Evolutionary conservation across 2,888 invertebrate genomes (phyloP).

Genomic region (Torymus auratus): DNA sequence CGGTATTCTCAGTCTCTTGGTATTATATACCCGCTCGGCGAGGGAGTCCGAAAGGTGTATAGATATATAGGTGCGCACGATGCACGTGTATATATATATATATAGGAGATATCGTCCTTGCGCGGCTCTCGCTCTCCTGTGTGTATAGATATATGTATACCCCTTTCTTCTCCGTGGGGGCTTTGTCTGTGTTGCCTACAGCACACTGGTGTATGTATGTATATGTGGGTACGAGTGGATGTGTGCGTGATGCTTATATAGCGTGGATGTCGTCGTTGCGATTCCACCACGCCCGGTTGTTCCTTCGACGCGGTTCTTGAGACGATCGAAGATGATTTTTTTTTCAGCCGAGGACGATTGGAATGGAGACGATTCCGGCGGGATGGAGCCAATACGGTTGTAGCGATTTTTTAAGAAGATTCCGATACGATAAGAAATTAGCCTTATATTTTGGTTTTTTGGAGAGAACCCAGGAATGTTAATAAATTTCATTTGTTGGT

Average conservation of each 20-base stretch:
- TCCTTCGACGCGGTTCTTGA: slow-evolving; percentile 51
- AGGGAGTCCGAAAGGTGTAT: background rate
- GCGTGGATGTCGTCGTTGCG: background rate
- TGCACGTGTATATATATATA: background rate
- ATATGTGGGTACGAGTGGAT: slow-evolving; percentile 11
- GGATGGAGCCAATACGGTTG: too few relatives aligned
- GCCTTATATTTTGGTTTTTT: too few relatives aligned
- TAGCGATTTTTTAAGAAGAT: too few relatives aligned
- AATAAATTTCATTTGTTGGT: too few relatives aligned
- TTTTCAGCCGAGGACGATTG: slow-evolving; percentile 1
- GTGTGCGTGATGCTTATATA: background rate
- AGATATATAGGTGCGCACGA: slow-evolving; percentile 13
- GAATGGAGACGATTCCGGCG: background rate
- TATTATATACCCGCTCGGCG: background rate
- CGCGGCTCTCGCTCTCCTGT: background rate
- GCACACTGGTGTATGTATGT: slow-evolving; percentile 8
- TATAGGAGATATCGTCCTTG: slow-evolving; percentile 32
- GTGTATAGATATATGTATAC: background rate
- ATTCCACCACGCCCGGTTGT: slow-evolving; percentile 51
- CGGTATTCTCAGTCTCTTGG: slow-evolving; percentile 28
- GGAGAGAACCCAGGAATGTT: too few relatives aligned
- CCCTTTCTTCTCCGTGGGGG: slow-evolving; percentile 64
- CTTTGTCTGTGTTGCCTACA: slow-evolving; percentile 44
- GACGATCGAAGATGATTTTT: slow-evolving; percentile 55
- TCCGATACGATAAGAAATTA: too few relatives aligned